Evolutionary conservation across 2,888 invertebrate genomes (phyloP).

Genomic region (Ischnura elegans): DNA sequence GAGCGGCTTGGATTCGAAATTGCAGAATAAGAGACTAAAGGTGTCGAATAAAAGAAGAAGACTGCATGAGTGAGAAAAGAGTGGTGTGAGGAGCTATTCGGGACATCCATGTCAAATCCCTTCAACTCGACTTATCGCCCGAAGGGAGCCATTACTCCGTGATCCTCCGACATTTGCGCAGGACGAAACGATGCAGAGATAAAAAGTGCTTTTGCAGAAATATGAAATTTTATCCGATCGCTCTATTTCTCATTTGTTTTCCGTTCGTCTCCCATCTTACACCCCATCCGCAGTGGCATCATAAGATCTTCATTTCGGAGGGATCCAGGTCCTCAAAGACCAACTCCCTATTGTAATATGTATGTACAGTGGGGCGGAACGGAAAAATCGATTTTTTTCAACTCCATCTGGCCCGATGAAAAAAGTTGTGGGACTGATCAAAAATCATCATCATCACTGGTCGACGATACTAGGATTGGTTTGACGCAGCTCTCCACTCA

Average conservation of each 20-base stretch:
- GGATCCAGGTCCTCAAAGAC: too few relatives aligned
- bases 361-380: too few relatives aligned
- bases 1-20: background rate
- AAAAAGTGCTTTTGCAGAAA: background rate
- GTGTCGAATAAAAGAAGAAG: background rate
- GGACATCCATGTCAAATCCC: conserved; percentile 9
- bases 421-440: too few relatives aligned
- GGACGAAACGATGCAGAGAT: background rate
- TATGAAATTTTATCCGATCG: background rate
- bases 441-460: too few relatives aligned
- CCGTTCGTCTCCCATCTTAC: background rate
- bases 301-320: too few relatives aligned
- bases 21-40: background rate
- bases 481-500: too few relatives aligned
- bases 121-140: background rate
- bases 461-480: too few relatives aligned
- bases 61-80: background rate
- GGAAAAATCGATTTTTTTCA: too few relatives aligned
- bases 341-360: too few relatives aligned
- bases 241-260: conserved; percentile 6
- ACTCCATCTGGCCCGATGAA: too few relatives aligned
- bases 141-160: background rate
- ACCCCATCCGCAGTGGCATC: too few relatives aligned
- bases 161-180: background rate
- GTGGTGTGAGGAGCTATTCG: background rate